Base-by-base conservation (phyloP, 2,797 vertebrate genomes). In the Myoxocephalus aenaeus region DNA sequence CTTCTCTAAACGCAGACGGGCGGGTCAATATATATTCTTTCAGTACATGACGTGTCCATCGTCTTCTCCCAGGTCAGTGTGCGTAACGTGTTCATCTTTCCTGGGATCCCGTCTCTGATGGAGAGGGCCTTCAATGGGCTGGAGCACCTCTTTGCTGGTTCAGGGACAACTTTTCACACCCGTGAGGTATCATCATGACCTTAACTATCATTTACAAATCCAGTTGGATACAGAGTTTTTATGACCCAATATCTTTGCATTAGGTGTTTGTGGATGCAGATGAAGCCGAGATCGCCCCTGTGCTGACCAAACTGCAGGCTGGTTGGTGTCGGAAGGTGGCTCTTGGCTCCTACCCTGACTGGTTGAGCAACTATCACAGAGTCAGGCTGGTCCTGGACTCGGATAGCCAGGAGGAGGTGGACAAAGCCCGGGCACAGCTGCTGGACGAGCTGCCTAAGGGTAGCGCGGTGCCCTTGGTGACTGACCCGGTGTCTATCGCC, bases 311-410 rank as follows among this genome's bases (percentile, higher is more conserved):
- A 59, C 93, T 96, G n/a, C 90, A 97, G 54, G 77, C 90, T 0
- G 5, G 54, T 25, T 98, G 97, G 94, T 94, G 93, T 1, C 92
- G 70, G 3, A 92, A 77, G 0, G 95, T 98, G 36, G 88, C 93
- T 27, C 80, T 99, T 2, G 98, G 98, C 1, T 99, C 98, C 11
- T 99, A 99, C 86, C 98, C 98, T 0, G 96, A 98, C 90, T 99
- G 98, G 97, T 75, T 93, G 70, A 98, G 94, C 71, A 99, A 99
- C 91, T 99, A 99, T 80, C 96, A 97, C 83, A 93, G 94, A 0
- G 98, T 99, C 78, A 95, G 95, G 84, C 94, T 99, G 89, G 96
- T 96, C 1, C 89, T 99, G 90, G 98, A 99, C 86, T 96, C 97
- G 0, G 91, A 97, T 61, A 96, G 96, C 0, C 91, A 94, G 51